Base-by-base conservation (phyloP, 2,888 invertebrate species). In the Alentia gelatinosa region DNA sequence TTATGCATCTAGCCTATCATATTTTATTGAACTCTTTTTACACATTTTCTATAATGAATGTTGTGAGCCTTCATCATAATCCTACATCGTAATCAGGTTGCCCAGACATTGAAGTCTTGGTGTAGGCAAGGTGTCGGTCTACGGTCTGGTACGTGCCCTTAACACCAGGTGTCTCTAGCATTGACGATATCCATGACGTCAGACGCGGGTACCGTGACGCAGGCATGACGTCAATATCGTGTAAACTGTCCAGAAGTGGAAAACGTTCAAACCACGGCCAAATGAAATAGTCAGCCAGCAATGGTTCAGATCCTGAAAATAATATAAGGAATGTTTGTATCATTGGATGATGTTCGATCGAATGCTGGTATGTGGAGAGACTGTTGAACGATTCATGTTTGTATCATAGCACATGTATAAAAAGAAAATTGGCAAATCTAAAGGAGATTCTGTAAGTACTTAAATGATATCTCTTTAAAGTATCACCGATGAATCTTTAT, bases 211-310 rank as follows among this genome's bases (percentile, higher is more conserved):
- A 89, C n/a, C 42, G 30, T 37, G 40, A 56, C 50, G 74, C 33
- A 9, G 68, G 39, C 74, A 89, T 68, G 68, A 89, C n/a, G 40
- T 74, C 74, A 15, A 7, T 26, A 30, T 26, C 68, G 4, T 30
- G 35, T 23, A 74, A 30, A 5, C 4, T 23, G 30, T 89, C 37
- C 1, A 89, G 9, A 26, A 42, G 40, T 7, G 74, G 89, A 42
- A 89, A 15, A 37, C 89, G 89, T 40, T 89, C 89, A 30, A 89
- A 68, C 30, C n/a, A 74, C 5, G 89, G 89, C 89, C 89, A 89
- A 26, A 89, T 42, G 26, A 42, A 37, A 75, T 89, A 89, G 75
- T 89, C 89, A 39, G 42, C 68, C 39, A 89, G 23, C 0, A 40
- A n/a, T 23, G 39, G 30, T 1, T 23, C 15, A 15, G 30, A 19